These are phyloP conservation scores for Tragopan temminckii DNA, from an alignment of 2,797 vertebrate genomes.

Conservation along the genomic window DNA sequence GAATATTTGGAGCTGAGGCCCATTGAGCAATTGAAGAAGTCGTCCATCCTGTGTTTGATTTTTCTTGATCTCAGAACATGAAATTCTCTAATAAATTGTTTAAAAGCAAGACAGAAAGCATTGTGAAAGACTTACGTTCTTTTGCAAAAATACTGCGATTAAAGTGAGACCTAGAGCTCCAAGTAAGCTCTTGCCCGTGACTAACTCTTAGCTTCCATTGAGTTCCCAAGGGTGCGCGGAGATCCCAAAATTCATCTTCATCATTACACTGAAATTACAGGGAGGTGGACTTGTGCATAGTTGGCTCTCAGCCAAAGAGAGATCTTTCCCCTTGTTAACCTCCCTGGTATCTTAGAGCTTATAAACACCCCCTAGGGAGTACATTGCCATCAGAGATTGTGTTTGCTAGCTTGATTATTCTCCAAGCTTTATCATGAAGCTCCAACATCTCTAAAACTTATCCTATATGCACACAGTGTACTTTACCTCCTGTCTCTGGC, in stretches of 20 bases:
- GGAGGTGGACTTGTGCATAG: neutral
- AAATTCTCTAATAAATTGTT: neutral
- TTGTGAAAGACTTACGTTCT: neutral
- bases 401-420: neutral
- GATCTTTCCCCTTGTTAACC: neutral
- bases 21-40: neutral
- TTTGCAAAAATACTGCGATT: neutral
- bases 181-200: neutral
- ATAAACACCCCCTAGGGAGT: neutral
- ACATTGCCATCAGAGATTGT: neutral
- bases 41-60: neutral
- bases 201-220: neutral
- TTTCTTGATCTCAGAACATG: neutral
- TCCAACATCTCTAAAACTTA: neutral
- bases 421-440: neutral
- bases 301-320: neutral
- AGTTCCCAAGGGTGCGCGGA: neutral
- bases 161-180: neutral
- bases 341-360: neutral
- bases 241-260: neutral
- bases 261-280: neutral
- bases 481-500: neutral
- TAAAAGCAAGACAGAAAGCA: neutral
- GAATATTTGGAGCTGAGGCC: neutral
- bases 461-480: accelerated